Base-by-base conservation (phyloP, 1,140 invertebrate species). In the Steinernema feltiae region DNA sequence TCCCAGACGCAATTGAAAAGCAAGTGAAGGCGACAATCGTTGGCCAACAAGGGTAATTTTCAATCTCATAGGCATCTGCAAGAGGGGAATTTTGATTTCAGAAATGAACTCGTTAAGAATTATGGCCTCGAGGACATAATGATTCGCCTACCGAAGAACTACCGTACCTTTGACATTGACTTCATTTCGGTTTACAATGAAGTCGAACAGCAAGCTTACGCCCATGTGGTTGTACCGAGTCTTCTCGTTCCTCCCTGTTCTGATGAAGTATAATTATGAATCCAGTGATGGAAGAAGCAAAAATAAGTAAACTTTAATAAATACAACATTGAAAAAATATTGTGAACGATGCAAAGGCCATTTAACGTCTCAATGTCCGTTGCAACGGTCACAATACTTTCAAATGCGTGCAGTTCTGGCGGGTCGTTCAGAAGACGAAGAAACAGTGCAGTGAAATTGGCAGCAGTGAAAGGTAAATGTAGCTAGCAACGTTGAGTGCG, bases 111-210 rank as follows among this genome's bases (percentile, higher is more conserved):
- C 17, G 71, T 84, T 15, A 78, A 78, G 32, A 32, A 70, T 17
- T 84, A 84, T 69, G 35, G 71, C 18, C 74, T 77, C 29, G 82
- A 84, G 70, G 82, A 84, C 71, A 71, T 84, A 31, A 74, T 83
- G 30, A 48, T 84, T 21, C 78, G 82, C n/a, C 41, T 82, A 35
- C 82, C 82, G 0, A 75, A 70, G 29, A 69, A 69, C 18, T 85
- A 79, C 30, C 75, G 82, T 35, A 84, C 82, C 15, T 84, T 84
- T 72, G 82, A 84, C 70, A 85, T 84, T 48, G 83, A 83, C 72
- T 83, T 84, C 71, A 71, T 82, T 12, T 80, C 80, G 12, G 75
- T 84, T 27, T 84, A 80, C 77, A 84, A 85, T 48, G 81, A 79
- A n/a, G 79, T 82, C 41, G 80, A 80, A 41, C 71, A 82, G 32